Conservation (phyloP, 2,888 invertebrate genomes). For the Selenia dentaria region DNA sequence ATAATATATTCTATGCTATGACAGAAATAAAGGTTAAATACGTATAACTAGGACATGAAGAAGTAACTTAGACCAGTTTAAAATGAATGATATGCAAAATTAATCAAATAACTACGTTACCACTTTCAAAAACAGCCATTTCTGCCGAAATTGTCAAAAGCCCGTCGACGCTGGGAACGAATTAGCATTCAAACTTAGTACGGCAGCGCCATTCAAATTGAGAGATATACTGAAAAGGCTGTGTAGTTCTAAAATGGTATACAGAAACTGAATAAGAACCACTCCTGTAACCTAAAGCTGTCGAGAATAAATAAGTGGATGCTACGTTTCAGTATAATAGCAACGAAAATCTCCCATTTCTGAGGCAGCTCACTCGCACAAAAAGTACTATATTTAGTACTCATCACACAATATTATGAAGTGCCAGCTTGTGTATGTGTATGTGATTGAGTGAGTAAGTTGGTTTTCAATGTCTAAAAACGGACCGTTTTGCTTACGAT, state of each 20-base stretch:
- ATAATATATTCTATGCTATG: too few relatives aligned
- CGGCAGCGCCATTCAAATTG: conserved; percentile 60
- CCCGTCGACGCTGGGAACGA: conserved; percentile 43
- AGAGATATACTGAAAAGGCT: conserved; percentile 58
- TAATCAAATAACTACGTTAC: conserved; percentile 10
- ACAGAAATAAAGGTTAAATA: too few relatives aligned
- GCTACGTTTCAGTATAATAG: conserved; percentile 3
- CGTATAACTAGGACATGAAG: too few relatives aligned
- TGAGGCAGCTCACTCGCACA: background rate
- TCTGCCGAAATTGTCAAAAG: conserved; percentile 39
- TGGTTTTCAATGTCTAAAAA: too few relatives aligned
- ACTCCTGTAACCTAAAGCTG: conserved; percentile 36
- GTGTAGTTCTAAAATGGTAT: conserved; percentile 42
- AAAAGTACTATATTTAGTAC: too few relatives aligned
- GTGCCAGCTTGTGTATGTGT: too few relatives aligned
- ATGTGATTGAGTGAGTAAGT: too few relatives aligned
- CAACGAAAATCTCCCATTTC: conserved; percentile 8
- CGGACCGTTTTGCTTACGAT: too few relatives aligned
- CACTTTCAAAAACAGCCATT: conserved; percentile 10
- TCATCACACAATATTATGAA: too few relatives aligned
- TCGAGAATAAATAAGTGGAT: conserved; percentile 36
- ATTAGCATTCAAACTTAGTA: conserved; percentile 64
- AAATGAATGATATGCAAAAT: background rate
- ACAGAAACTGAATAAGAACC: conserved; percentile 46
- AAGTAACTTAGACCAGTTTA: too few relatives aligned